phyloP scores from a whole-genome alignment of 2,113 vertebrate genomes.

The Platichthys stellatus region DNA sequence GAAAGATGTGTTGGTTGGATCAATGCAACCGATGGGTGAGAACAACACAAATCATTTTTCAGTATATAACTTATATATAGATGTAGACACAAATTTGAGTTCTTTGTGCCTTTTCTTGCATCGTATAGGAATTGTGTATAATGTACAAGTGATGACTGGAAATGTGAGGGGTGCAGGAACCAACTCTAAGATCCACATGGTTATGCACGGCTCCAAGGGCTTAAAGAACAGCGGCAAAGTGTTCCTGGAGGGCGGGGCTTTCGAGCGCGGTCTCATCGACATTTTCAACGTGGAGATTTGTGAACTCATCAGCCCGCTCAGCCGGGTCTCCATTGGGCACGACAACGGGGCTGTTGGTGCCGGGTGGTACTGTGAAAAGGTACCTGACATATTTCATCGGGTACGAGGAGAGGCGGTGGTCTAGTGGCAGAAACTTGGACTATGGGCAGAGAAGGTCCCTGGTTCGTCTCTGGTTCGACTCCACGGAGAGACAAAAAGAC shows the following conservation, averaged over 20 bases:
- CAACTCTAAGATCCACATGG: constrained; percentile 96
- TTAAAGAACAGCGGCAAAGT: constrained; percentile 94
- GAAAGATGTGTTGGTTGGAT: constrained; percentile 91
- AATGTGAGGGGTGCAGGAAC: constrained; percentile 93
- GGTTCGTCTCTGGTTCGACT: no score
- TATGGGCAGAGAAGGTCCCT: no score
- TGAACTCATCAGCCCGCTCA: constrained; percentile 93
- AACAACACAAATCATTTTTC: constrained; percentile 1
- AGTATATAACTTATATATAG: not conserved
- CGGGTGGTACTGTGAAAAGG: constrained; percentile 98
- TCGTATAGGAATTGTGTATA: constrained; percentile 89
- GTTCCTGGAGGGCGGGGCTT: constrained; percentile 94
- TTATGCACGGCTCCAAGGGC: constrained; percentile 92
- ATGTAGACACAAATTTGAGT: not conserved
- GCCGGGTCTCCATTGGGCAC: constrained; percentile 93
- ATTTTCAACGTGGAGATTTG: constrained; percentile 94
- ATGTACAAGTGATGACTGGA: constrained; percentile 93
- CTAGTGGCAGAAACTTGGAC: no score
- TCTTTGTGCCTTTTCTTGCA: constrained; percentile 14
- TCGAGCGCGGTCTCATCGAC: constrained; percentile 91
- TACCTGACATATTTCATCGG: constrained; percentile 38
- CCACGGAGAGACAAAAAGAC: no score
- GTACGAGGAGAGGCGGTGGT: no score
- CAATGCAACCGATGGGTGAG: constrained; percentile 91
- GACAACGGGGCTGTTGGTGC: constrained; percentile 91